A percentile compares a stretch with the other conserved stretches of the same genome.
These are phyloP conservation scores for Merodon equestris DNA, from an alignment of 2,888 invertebrate genomes.

Conservation along the genomic window DNA sequence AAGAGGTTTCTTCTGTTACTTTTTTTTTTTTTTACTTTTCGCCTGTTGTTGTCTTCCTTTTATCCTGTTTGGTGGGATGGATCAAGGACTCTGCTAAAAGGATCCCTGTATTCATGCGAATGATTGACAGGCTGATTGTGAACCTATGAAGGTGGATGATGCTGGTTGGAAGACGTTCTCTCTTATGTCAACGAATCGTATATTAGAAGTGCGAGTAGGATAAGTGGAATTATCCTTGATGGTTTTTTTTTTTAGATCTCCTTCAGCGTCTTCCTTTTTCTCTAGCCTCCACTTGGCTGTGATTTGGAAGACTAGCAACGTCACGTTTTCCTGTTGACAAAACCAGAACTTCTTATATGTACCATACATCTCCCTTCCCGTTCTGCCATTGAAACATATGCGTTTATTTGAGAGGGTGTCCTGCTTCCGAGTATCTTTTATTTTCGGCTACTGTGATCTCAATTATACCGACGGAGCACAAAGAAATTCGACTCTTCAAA, in stretches of 20 bases:
- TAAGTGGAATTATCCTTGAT: conserved; percentile 57
- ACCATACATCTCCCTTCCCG: not conserved
- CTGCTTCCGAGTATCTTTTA: conserved; percentile 46
- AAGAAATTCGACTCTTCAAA: conserved; percentile 53
- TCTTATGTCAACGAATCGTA: conserved; percentile 62
- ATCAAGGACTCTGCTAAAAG: conserved; percentile 42
- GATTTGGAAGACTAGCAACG: conserved; percentile 47
- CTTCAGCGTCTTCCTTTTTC: conserved; percentile 2
- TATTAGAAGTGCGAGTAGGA: conserved; percentile 37
- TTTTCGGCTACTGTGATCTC: conserved; percentile 55
- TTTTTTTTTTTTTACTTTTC: too few species aligned
- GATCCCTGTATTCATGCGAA: conserved; percentile 58
- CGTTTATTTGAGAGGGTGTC: conserved; percentile 6
- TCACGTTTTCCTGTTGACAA: conserved; percentile 63
- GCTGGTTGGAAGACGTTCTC: conserved; percentile 50
- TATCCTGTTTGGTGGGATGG: not conserved
- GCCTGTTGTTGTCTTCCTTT: conserved; percentile 7
- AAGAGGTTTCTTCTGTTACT: not conserved
- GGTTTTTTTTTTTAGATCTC: conserved; percentile 17
- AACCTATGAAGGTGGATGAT: conserved; percentile 51
- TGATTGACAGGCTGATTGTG: conserved; percentile 67
- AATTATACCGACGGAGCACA: conserved; percentile 61
- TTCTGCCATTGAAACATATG: conserved; percentile 11
- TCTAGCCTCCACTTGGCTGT: conserved; percentile 30
- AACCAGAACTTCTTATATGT: conserved; percentile 42